A percentile compares a stretch with the other conserved stretches of the same genome.
Conservation (phyloP, 2,888 invertebrate genomes). For the Mythimna pallens region DNA sequence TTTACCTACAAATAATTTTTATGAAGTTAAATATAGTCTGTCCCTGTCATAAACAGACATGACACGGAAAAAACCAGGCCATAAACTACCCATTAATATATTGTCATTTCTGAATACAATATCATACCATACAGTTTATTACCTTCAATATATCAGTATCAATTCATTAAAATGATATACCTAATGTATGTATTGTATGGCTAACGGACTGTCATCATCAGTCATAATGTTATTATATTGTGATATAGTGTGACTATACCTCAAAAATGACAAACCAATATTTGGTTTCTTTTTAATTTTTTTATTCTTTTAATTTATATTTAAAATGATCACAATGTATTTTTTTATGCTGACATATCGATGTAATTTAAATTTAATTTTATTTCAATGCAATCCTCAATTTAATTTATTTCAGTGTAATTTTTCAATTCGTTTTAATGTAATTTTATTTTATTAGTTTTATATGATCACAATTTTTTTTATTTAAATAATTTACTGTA, state of each 20-base stretch:
- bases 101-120: constrained; percentile 11
- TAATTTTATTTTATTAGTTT: too few relatives aligned
- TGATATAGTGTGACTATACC: constrained; percentile 15
- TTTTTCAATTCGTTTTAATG: too few relatives aligned
- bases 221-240: constrained; percentile 23
- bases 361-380: too few relatives aligned
- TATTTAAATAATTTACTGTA: too few relatives aligned
- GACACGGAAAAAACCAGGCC: neutral
- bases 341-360: too few relatives aligned
- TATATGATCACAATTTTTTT: too few relatives aligned
- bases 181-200: constrained; percentile 4
- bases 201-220: constrained; percentile 15
- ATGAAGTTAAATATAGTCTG: neutral
- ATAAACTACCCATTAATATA: neutral
- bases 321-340: too few relatives aligned
- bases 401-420: too few relatives aligned
- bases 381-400: too few relatives aligned
- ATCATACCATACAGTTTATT: constrained; percentile 18
- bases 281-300: too few relatives aligned
- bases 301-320: too few relatives aligned
- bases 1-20: neutral
- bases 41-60: neutral
- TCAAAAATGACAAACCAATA: neutral
- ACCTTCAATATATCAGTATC: constrained; percentile 39
- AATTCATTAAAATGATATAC: constrained; percentile 13